Conservation (phyloP, 2,113 vertebrate genomes). For the Lepus timidus region DNA sequence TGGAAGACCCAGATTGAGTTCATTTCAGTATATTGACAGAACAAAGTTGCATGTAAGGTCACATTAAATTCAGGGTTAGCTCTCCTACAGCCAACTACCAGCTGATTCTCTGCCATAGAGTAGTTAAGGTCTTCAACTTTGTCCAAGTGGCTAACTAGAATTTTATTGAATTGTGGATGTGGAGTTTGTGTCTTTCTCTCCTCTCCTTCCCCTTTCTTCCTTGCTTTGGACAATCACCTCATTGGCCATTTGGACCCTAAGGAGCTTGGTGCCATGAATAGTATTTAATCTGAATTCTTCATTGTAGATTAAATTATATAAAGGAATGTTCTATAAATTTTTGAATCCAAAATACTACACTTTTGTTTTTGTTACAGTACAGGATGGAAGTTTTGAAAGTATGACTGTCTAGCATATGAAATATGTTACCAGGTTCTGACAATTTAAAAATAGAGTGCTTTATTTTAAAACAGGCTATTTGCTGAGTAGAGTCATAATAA, state of each 20-base stretch:
- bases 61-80: background rate
- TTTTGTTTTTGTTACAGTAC: slow-evolving; percentile 37
- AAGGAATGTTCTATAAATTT: slow-evolving; percentile 48
- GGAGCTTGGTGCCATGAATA: background rate
- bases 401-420: slow-evolving; percentile 10
- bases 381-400: slow-evolving; percentile 15
- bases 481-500: background rate
- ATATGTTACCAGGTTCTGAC: background rate
- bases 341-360: background rate
- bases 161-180: background rate
- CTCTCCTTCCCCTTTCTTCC: background rate
- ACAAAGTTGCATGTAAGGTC: background rate
- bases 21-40: background rate
- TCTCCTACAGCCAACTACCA: background rate
- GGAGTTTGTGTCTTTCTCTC: background rate
- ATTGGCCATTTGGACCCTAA: background rate
- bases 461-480: slow-evolving; percentile 32
- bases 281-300: slow-evolving; percentile 23
- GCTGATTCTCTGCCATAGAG: background rate
- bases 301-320: background rate
- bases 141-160: background rate
- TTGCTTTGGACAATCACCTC: background rate
- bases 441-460: slow-evolving; percentile 62
- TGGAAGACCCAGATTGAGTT: background rate
- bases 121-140: background rate